Base-by-base conservation (phyloP, 2,113 vertebrate species). In the Eclectus roratus region DNA sequence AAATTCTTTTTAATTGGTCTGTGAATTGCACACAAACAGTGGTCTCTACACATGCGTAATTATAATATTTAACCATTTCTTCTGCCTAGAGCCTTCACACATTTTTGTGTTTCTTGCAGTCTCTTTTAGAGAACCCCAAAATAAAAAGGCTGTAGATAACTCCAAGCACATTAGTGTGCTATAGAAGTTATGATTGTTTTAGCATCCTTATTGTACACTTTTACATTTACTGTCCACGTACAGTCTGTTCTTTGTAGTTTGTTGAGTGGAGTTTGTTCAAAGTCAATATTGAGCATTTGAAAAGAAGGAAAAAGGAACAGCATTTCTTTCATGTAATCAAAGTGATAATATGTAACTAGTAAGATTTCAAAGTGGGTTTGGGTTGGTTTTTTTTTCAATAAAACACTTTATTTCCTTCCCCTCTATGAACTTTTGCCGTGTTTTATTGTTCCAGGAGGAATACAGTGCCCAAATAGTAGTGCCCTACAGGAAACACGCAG, bases 381-480 rank as follows among this genome's bases (percentile, higher is more conserved):
- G 46, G 18, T 10, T 46, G 43, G 16, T 43, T 43, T 28, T 11
- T 58, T 55, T 63, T 70, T 50, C 5, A 18, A 41, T 55, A 28
- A 50, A 91, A 37, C 18, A 20, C 17, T 7, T 13, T 11, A 2
- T 80, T 53, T 77, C 25, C 7, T 60, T 50, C 41, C 31, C 31
- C 29, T 64, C 17, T 78, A 27, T 73, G 81, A 73, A 65, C 41
- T 58, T 70, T 83, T 88, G 33, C 44, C 50, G 66, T 91, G 31
- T 43, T 50, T 72, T 95, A n/a, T 94, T 87, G 69, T 96, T 96
- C 12, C 89, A 99, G 99, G 99, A 86, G 99, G 98, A 25, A 66
- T 96, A 23, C 97, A 97, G 70, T 99, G 99, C 93, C 99, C 99
- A 3, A 99, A 99, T 65, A 99, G 95, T 87, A 99, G 98, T 31